These are phyloP conservation scores for Protonibea diacanthus DNA, from an alignment of 2,797 vertebrate species.

Conservation along the genomic window DNA sequence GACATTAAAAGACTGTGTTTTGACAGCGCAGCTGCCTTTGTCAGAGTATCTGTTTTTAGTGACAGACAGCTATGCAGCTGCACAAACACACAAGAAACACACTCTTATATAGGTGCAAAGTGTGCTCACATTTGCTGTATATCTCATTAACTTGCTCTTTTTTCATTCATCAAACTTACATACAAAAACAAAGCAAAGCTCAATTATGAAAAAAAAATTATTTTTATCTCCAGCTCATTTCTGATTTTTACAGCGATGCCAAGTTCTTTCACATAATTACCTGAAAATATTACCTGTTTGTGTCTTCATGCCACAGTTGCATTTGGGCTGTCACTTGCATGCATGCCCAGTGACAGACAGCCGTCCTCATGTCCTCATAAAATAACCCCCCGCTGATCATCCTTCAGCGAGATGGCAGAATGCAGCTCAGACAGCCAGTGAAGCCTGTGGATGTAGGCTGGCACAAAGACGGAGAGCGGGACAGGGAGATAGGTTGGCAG, in stretches of 20 bases:
- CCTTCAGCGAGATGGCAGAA: slow-evolving; percentile 53
- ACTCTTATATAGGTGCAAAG: slow-evolving; percentile 2
- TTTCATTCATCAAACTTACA: slow-evolving; percentile 2
- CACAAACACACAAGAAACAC: slow-evolving; percentile 20
- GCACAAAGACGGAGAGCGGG: slow-evolving; percentile 40
- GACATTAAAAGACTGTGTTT: slow-evolving; percentile 51
- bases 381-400: slow-evolving; percentile 42
- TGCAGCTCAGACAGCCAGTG: slow-evolving; percentile 37
- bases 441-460: slow-evolving; percentile 45
- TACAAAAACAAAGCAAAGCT: background rate
- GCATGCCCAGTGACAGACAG: slow-evolving; percentile 53
- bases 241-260: background rate
- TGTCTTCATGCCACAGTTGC: slow-evolving; percentile 23
- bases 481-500: slow-evolving; percentile 60
- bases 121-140: background rate
- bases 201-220: background rate
- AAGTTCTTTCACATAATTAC: slow-evolving; percentile 30
- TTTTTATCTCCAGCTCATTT: background rate
- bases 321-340: slow-evolving; percentile 33
- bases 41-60: slow-evolving; percentile 36
- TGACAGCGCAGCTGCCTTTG: slow-evolving; percentile 56
- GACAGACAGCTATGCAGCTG: slow-evolving; percentile 46
- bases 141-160: background rate
- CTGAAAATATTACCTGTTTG: slow-evolving; percentile 12
- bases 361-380: slow-evolving; percentile 9